Percentiles rank a stretch among this genome's conserved stretches.
Conservation (phyloP, 1,140 invertebrate species). For the Hycleus cichorii region DNA sequence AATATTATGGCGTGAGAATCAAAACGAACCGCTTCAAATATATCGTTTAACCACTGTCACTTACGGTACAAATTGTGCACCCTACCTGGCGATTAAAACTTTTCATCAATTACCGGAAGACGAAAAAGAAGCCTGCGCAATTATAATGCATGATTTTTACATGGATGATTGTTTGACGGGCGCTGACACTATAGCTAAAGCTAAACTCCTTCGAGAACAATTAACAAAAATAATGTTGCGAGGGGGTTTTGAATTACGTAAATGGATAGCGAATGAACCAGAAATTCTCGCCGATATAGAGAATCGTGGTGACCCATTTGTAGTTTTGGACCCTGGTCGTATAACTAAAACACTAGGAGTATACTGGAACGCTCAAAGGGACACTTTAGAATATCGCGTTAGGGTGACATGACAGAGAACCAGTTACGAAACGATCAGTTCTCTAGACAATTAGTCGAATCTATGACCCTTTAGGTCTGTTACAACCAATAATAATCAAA, state of each 20-base stretch:
- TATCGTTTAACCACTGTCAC: constrained; percentile 38
- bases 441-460: no score
- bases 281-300: background rate
- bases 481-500: no score
- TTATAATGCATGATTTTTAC: constrained; percentile 40
- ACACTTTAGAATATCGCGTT: no score
- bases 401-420: no score
- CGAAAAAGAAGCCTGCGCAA: constrained; percentile 9
- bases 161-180: constrained; percentile 44
- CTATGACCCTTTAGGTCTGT: no score
- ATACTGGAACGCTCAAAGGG: no score
- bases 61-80: constrained; percentile 34
- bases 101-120: constrained; percentile 24
- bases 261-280: constrained; percentile 27
- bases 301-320: background rate
- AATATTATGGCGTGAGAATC: constrained; percentile 39
- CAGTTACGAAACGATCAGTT: no score
- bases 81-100: constrained; percentile 35
- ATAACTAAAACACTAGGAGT: no score
- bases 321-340: constrained; percentile 15
- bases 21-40: constrained; percentile 23
- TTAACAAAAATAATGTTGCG: constrained; percentile 13
- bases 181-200: constrained; percentile 20
- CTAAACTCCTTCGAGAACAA: constrained; percentile 1
- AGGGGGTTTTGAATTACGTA: constrained; percentile 23